phyloP scores from a whole-genome alignment of 1,140 invertebrate genomes.

The Drosophila nebulosa region DNA sequence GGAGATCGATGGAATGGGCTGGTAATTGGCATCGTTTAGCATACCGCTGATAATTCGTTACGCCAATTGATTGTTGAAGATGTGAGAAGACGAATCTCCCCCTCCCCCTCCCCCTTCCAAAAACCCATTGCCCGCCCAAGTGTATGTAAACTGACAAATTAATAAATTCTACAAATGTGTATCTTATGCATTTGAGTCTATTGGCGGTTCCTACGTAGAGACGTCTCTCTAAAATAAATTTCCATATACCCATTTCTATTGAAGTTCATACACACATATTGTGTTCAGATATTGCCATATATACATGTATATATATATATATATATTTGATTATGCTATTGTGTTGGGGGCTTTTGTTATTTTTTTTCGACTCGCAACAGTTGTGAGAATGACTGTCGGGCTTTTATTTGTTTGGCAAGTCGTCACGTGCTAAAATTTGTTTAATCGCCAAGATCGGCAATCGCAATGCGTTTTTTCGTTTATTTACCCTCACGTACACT shows the following conservation, averaged over 20 bases:
- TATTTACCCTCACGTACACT: not conserved
- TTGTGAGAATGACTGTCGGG: not conserved
- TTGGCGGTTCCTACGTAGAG: constrained; percentile 37
- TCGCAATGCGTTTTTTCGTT: constrained; percentile 20
- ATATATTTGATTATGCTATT: not conserved
- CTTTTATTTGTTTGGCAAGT: constrained; percentile 24
- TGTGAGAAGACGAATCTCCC: constrained; percentile 12
- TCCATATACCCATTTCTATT: not conserved
- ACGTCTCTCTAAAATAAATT: constrained; percentile 12
- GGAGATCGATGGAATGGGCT: not conserved
- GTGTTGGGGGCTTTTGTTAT: not conserved
- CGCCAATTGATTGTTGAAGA: constrained; percentile 44
- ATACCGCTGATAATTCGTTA: constrained; percentile 52
- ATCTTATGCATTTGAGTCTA: constrained; percentile 40
- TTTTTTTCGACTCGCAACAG: not conserved
- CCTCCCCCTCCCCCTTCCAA: not conserved
- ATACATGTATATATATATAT: too few relatives aligned
- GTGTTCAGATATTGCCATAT: not conserved
- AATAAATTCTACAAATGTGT: constrained; percentile 50
- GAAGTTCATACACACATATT: not conserved
- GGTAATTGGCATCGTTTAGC: constrained; percentile 63
- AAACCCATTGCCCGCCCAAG: constrained; percentile 24
- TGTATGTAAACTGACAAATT: constrained; percentile 57
- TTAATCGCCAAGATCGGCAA: constrained; percentile 28
- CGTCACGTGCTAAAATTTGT: constrained; percentile 44